phyloP scores from a whole-genome alignment of 2,797 vertebrate genomes.

The Petrocephalus schoutedeni region DNA sequence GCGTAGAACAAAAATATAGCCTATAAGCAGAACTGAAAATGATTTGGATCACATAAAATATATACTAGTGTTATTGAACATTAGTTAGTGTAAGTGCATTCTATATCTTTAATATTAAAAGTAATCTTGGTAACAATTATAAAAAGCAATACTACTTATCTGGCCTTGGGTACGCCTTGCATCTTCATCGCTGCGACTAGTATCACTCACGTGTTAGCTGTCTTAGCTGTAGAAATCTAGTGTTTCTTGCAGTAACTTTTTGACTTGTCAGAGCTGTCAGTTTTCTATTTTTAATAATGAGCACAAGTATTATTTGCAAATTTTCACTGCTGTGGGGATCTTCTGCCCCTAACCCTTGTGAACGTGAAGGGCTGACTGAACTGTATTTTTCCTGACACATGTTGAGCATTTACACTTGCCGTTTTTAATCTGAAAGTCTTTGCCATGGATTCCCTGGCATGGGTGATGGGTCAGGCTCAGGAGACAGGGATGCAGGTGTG shows the following conservation, averaged over 20 bases:
- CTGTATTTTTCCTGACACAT: background rate
- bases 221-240: background rate
- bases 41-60: background rate
- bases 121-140: background rate
- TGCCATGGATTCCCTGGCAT: background rate
- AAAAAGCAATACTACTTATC: background rate
- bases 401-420: background rate
- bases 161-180: background rate
- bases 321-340: background rate
- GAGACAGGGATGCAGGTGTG: background rate
- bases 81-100: background rate
- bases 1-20: background rate
- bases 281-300: background rate
- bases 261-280: background rate
- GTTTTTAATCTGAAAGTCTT: background rate
- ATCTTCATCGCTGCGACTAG: background rate
- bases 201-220: background rate
- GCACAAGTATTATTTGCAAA: background rate
- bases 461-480: background rate
- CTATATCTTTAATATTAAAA: background rate
- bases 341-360: background rate
- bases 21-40: background rate
- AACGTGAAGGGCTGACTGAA: background rate
- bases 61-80: background rate
- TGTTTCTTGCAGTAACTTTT: background rate